Conservation (phyloP, 2,797 vertebrate genomes). For the Coendou prehensilis region DNA sequence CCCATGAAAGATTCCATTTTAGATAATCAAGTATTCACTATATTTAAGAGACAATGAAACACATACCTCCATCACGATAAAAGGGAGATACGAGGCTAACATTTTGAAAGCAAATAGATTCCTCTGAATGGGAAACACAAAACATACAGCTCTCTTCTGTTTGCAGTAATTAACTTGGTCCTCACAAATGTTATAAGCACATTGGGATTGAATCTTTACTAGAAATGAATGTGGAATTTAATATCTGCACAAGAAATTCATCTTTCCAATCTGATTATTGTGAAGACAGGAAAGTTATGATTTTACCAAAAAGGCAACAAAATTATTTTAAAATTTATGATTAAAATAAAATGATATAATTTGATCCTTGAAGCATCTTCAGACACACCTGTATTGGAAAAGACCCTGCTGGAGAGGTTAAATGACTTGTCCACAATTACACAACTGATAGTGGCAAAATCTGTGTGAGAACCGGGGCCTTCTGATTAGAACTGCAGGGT, state of each 20-base stretch:
- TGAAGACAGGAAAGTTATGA: conserved; percentile 7
- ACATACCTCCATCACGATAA: neutral
- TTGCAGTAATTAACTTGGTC: neutral
- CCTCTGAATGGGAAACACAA: conserved; percentile 34
- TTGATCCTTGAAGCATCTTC: neutral
- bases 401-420: neutral
- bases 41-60: conserved; percentile 38
- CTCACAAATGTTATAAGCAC: neutral
- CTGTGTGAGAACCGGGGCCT: neutral
- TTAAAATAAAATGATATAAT: neutral
- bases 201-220: neutral
- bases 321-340: neutral
- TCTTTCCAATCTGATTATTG: conserved; percentile 41
- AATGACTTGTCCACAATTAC: conserved; percentile 68
- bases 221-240: conserved; percentile 5
- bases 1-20: conserved; percentile 4
- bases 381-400: conserved; percentile 28
- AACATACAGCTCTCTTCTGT: neutral
- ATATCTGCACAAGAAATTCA: neutral
- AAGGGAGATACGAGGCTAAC: neutral
- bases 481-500: conserved; percentile 62
- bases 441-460: conserved; percentile 12
- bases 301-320: neutral
- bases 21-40: conserved; percentile 17
- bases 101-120: conserved; percentile 5